These are phyloP conservation scores for Thomomys bottae DNA, from an alignment of 2,113 vertebrate genomes.

Conservation along the genomic window DNA sequence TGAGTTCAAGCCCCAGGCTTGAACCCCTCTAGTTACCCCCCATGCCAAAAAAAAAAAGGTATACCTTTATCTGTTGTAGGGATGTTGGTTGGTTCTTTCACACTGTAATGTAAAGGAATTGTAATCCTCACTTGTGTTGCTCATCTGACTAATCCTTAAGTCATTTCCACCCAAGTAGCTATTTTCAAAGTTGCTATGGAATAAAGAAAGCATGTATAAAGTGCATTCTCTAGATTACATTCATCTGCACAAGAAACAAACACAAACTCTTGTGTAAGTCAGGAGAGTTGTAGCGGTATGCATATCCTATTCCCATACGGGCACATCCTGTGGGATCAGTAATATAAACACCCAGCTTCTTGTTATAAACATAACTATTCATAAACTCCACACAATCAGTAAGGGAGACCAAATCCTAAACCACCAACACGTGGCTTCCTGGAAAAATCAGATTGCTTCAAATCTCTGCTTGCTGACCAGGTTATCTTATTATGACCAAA, in stretches of 20 bases:
- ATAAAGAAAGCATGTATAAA: conserved; percentile 22
- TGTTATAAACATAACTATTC: conserved; percentile 68
- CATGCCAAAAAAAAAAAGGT: neutral
- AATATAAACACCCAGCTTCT: conserved; percentile 64
- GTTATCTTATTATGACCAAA: conserved; percentile 74
- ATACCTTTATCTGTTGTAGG: neutral
- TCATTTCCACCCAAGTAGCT: conserved; percentile 57
- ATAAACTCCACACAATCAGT: conserved; percentile 48
- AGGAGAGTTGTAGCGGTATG: neutral
- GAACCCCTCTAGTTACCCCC: too few relatives aligned
- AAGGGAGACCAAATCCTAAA: conserved; percentile 64
- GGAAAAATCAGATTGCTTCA: conserved; percentile 75
- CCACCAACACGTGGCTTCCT: conserved; percentile 70
- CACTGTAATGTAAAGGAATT: conserved; percentile 6
- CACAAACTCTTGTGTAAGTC: conserved; percentile 48
- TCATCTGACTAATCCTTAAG: conserved; percentile 63
- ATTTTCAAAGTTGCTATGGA: conserved; percentile 51
- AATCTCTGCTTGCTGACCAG: conserved; percentile 57
- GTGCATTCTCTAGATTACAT: conserved; percentile 53
- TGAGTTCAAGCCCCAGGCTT: too few relatives aligned
- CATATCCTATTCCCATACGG: conserved; percentile 26
- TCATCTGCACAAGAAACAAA: conserved; percentile 55
- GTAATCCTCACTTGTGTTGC: neutral
- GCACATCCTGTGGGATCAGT: conserved; percentile 29
- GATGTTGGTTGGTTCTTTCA: neutral